Evolutionary conservation across 2,888 invertebrate species (phyloP), one percentile per base, ranked within the genome.

Genomic region (Agrilus mali): DNA sequence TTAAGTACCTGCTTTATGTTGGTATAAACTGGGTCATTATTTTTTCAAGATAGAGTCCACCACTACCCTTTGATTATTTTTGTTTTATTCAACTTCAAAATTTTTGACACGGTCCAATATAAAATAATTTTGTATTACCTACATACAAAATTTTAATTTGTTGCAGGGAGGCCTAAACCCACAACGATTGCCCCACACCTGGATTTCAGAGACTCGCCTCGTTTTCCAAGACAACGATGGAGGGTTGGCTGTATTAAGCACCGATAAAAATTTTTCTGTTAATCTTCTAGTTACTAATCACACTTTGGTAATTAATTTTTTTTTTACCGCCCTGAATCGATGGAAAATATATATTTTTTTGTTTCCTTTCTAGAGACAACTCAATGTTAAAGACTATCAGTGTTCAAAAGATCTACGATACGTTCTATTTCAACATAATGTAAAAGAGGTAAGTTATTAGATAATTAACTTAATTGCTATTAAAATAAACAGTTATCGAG

Each of bases 171-270:
- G 65, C 50, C 53, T 67, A 50, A 66, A 59, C 55, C 66, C 66
- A 34, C 59, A 54, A 52, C 55, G 64, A 54, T 72, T 88, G 58
- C 83, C 84, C 52, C 82, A 86, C 47, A 78, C 84, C 54, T 88
- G 88, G 88, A 79, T 87, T 57, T 80, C 82, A 58, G 75, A 81
- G 53, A 80, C 81, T 60, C 85, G 86, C 69, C 82, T 87, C 61
- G 85, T 87, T 64, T 88, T 84, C 70, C 87, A 87, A 67, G 80
- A 83, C 40, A 86, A 88, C 73, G 87, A 87, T 71, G 87, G 86
- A 46, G 85, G 86, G 42, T 73, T 88, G 52, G 77, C 85, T 52
- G 79, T 86, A 42, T 73, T 86, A 59, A 80, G 87, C 66, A 85
- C 86, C 54, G 75, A 78, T 67, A 82, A 80, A 67, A 86, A 87